Evolutionary conservation across 2,113 vertebrate genomes (phyloP).

Genomic region (Lepus timidus): DNA sequence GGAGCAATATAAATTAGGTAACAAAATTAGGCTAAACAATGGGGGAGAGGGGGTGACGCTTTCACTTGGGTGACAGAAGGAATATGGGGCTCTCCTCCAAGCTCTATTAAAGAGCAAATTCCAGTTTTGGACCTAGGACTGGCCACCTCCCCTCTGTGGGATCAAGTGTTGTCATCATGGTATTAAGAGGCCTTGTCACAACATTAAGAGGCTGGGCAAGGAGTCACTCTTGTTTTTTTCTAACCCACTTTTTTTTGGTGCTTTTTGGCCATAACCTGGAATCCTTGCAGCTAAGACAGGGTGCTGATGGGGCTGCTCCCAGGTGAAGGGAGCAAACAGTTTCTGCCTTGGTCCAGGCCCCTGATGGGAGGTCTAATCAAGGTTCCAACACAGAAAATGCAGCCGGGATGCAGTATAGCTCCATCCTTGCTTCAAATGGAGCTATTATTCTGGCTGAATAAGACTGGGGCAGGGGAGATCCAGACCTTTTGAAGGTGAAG

Average conservation of each 20-base stretch:
- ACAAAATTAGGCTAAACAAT: background rate
- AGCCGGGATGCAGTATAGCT: background rate
- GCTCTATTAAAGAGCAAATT: background rate
- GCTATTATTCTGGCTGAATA: background rate
- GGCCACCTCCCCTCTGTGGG: background rate
- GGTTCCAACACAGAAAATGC: background rate
- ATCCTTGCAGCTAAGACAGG: background rate
- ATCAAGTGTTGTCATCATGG: background rate
- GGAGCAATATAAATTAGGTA: background rate
- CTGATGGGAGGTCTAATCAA: background rate
- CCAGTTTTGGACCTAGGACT: background rate
- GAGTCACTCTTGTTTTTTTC: background rate
- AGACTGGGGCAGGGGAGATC: background rate
- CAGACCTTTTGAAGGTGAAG: background rate
- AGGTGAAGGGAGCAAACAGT: fast-evolving
- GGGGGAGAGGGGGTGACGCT: background rate
- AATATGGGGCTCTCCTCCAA: background rate
- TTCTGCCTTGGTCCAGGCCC: background rate
- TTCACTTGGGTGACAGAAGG: no score
- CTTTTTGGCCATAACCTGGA: background rate
- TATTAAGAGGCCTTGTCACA: background rate
- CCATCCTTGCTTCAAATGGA: background rate
- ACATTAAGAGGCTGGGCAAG: background rate
- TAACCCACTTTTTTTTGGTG: background rate
- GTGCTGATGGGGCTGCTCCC: background rate